These are phyloP conservation scores for Ormyrus labotus DNA, from an alignment of 2,888 invertebrate species.

Conservation along the genomic window DNA sequence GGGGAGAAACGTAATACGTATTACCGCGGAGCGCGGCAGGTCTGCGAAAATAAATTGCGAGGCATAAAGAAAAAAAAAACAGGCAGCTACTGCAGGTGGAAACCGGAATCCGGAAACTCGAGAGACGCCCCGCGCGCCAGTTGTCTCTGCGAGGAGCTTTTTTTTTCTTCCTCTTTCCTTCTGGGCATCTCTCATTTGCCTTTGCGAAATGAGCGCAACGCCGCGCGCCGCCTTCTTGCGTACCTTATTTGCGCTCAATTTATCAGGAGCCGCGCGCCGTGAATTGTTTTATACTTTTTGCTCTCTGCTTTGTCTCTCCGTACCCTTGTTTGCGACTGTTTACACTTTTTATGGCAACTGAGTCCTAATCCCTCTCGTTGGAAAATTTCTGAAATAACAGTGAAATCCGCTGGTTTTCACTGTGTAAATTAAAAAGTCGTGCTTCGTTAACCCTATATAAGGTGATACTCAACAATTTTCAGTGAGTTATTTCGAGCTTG, in stretches of 20 bases:
- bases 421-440: too few relatives aligned
- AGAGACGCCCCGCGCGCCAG: slow-evolving; percentile 6
- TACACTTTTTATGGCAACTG: too few relatives aligned
- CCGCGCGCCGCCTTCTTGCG: not conserved
- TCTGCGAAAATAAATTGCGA: slow-evolving; percentile 59
- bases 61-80: slow-evolving; percentile 43
- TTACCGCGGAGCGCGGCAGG: slow-evolving; percentile 40
- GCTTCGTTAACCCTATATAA: too few relatives aligned
- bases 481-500: too few relatives aligned
- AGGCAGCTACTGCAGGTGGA: not conserved
- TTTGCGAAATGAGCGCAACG: slow-evolving; percentile 23
- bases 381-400: too few relatives aligned
- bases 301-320: too few relatives aligned
- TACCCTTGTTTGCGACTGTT: too few relatives aligned
- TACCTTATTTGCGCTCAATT: slow-evolving; percentile 53
- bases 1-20: slow-evolving; percentile 59
- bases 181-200: slow-evolving; percentile 32
- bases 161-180: not conserved
- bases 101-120: slow-evolving; percentile 47
- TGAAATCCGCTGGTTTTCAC: too few relatives aligned
- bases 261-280: slow-evolving; percentile 9
- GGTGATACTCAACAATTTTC: too few relatives aligned
- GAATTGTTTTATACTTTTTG: too few relatives aligned
- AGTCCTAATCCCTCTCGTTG: too few relatives aligned
- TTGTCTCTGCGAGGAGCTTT: not conserved